Evolutionary conservation across 1,140 invertebrate species (phyloP).

Genomic region (Ceratina japonica): DNA sequence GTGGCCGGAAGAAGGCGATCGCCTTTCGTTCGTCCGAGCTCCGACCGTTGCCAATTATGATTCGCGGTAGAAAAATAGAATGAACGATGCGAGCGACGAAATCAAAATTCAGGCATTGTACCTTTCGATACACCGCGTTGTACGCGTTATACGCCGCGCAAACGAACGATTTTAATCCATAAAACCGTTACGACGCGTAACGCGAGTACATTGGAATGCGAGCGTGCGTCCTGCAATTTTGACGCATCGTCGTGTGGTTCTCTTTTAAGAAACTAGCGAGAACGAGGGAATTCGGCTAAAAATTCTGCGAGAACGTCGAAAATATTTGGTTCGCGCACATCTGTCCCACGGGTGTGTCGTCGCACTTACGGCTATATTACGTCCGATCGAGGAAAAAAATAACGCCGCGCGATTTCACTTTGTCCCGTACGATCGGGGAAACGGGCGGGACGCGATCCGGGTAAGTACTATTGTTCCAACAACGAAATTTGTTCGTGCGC

Average conservation of each 20-base stretch:
- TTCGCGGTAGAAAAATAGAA: slow-evolving; percentile 62
- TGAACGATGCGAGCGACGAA: slow-evolving; percentile 46
- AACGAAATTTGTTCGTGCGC: slow-evolving; percentile 62
- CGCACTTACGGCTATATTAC: neutral
- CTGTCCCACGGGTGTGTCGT: neutral
- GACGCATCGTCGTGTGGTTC: slow-evolving; percentile 3
- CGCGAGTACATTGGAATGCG: slow-evolving; percentile 13
- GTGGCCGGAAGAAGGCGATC: slow-evolving; percentile 29
- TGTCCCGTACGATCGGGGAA: slow-evolving; percentile 15
- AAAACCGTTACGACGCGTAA: neutral
- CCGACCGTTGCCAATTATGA: slow-evolving; percentile 23
- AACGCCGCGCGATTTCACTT: slow-evolving; percentile 9
- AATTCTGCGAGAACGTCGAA: slow-evolving; percentile 7
- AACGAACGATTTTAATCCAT: too few species aligned
- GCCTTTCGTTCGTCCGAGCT: slow-evolving; percentile 20
- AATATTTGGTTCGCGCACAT: slow-evolving; percentile 19
- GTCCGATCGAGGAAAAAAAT: slow-evolving; percentile 24
- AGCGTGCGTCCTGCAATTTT: slow-evolving; percentile 32
- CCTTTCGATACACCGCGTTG: slow-evolving; percentile 9
- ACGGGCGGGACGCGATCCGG: slow-evolving; percentile 9
- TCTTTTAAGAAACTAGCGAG: neutral
- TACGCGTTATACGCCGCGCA: slow-evolving; percentile 16
- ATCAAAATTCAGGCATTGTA: slow-evolving; percentile 49
- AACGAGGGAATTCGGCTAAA: slow-evolving; percentile 14
- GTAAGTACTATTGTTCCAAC: slow-evolving; percentile 61